These are phyloP conservation scores for Pollenia griseotomentosa DNA, from an alignment of 2,888 invertebrate species.

Conservation along the genomic window DNA sequence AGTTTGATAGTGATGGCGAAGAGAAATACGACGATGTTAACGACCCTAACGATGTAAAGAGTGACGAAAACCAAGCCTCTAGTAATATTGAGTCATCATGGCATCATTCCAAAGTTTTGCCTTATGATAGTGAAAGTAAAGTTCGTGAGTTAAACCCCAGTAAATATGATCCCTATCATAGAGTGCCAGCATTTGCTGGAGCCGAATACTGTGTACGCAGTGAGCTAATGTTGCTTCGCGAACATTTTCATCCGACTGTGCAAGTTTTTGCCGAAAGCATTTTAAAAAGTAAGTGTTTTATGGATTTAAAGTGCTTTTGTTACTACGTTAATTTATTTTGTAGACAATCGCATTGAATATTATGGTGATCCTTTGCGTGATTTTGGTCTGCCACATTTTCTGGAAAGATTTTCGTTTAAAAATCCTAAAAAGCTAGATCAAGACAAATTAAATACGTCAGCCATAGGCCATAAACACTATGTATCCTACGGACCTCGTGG, in stretches of 20 bases:
- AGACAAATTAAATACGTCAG: constrained; percentile 83
- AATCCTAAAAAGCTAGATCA: constrained; percentile 90
- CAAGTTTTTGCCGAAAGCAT: constrained; percentile 93
- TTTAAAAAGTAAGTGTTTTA: constrained; percentile 86
- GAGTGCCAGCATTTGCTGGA: constrained; percentile 94
- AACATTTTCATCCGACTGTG: constrained; percentile 96
- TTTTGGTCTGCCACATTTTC: constrained; percentile 94
- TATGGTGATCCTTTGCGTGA: constrained; percentile 97
- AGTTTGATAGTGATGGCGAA: constrained; percentile 82
- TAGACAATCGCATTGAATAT: constrained; percentile 91
- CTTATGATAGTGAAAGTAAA: constrained; percentile 61
- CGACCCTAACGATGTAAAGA: constrained; percentile 71
- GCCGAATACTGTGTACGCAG: constrained; percentile 89
- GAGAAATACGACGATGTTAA: constrained; percentile 81
- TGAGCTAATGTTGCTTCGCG: constrained; percentile 89
- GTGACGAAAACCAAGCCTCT: not conserved
- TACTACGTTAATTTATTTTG: not conserved
- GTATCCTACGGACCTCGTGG: constrained; percentile 89
- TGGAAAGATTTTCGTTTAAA: constrained; percentile 97
- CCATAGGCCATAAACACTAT: constrained; percentile 86
- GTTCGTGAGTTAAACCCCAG: constrained; percentile 77
- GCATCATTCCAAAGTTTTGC: constrained; percentile 79
- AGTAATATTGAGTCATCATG: constrained; percentile 77
- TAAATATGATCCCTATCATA: constrained; percentile 88
- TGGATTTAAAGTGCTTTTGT: not conserved